phyloP scores from a whole-genome alignment of 2,888 invertebrate genomes.

The Apamea epomidion region DNA sequence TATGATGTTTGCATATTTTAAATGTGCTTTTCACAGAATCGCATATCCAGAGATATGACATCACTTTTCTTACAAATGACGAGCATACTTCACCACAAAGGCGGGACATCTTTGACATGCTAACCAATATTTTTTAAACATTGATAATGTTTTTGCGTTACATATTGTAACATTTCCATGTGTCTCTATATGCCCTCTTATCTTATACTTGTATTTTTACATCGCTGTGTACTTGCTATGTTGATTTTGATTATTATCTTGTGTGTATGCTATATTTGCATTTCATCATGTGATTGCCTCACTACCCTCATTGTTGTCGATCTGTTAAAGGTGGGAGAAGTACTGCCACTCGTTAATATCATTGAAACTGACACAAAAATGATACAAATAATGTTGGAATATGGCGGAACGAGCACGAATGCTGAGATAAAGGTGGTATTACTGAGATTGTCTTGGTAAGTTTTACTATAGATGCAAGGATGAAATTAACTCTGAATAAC shows the following conservation, averaged over 20 bases:
- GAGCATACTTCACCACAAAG: conserved; percentile 67
- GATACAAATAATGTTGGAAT: conserved; percentile 69
- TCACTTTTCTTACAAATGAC: conserved; percentile 61
- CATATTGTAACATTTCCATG: conserved; percentile 64
- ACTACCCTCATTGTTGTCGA: conserved; percentile 83
- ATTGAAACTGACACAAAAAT: conserved; percentile 73
- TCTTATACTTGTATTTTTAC: conserved; percentile 64
- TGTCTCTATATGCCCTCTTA: conserved; percentile 58
- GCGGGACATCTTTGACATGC: conserved; percentile 55
- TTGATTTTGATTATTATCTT: conserved; percentile 71
- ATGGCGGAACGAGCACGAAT: conserved; percentile 64
- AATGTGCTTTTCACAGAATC: conserved; percentile 78
- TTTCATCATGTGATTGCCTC: conserved; percentile 81
- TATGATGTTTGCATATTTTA: conserved; percentile 72
- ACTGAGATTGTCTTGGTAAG: conserved; percentile 73
- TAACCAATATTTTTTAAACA: conserved; percentile 58
- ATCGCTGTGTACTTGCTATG: conserved; percentile 62
- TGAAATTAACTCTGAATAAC: conserved; percentile 40
- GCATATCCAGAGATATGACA: conserved; percentile 68
- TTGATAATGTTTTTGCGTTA: conserved; percentile 63
- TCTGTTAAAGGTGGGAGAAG: conserved; percentile 88
- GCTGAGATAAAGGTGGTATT: conserved; percentile 73
- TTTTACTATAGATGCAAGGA: conserved; percentile 64
- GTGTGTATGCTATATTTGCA: conserved; percentile 73
- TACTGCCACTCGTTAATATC: conserved; percentile 72